phyloP scores from a whole-genome alignment of 1,140 invertebrate genomes.

The Drosophila cardini region DNA sequence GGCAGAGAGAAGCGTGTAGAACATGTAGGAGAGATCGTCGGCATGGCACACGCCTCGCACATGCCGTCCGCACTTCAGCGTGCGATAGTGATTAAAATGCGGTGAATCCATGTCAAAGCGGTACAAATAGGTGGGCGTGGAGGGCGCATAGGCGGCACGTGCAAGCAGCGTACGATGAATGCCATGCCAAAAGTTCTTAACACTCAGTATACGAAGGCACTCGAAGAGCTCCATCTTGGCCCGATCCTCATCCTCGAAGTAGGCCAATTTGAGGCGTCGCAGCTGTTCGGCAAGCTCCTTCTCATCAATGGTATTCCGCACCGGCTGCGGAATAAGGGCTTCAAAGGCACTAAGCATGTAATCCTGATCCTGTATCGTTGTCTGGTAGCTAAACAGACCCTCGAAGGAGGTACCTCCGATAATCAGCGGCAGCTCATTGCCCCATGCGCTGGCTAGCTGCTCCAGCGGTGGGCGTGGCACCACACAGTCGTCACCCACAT shows the following conservation, averaged over 20 bases:
- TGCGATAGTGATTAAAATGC: conserved; percentile 69
- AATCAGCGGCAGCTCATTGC: conserved; percentile 84
- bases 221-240: conserved; percentile 51
- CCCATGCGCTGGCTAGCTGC: conserved; percentile 76
- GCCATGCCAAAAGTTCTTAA: conserved; percentile 82
- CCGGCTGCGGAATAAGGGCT: conserved; percentile 50
- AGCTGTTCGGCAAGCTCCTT: conserved; percentile 55
- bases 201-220: conserved; percentile 61
- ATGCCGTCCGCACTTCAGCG: conserved; percentile 61
- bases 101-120: conserved; percentile 84
- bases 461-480: conserved; percentile 71
- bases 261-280: conserved; percentile 54
- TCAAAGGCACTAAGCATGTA: conserved; percentile 61
- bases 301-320: conserved; percentile 48
- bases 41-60: conserved; percentile 86
- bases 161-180: conserved; percentile 78
- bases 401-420: conserved; percentile 84
- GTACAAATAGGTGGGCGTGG: conserved; percentile 84
- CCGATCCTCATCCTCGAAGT: conserved; percentile 54
- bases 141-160: conserved; percentile 62
- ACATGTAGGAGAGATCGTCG: conserved; percentile 88
- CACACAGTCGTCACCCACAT: conserved; percentile 72
- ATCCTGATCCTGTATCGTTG: conserved; percentile 46
- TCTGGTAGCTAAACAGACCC: conserved; percentile 74
- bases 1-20: conserved; percentile 84